Evolutionary conservation across 2,888 invertebrate genomes (phyloP), one percentile per base, ranked within the genome.

Genomic region (Hemistola chrysoprasaria): DNA sequence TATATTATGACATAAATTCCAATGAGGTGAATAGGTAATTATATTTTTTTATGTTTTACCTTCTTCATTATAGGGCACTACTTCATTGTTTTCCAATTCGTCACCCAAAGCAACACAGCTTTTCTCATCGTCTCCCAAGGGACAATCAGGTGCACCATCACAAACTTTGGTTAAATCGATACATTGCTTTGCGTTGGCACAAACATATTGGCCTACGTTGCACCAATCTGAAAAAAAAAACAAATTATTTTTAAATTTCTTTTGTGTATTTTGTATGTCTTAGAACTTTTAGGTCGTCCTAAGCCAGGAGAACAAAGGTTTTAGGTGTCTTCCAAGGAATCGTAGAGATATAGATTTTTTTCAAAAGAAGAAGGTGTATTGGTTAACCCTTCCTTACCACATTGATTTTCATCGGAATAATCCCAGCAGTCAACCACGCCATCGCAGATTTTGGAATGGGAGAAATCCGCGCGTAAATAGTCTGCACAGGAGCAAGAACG

Each of bases 381-480:
- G n/a, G n/a, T n/a, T n/a, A n/a, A n/a, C n/a, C n/a, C n/a, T n/a
- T n/a, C n/a, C n/a, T 78, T 88, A 94, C 94, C 94, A 70, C 95
- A 95, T 53, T 92, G 90, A 59, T 92, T 92, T 77, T 95, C 95
- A 70, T 95, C 95, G 0, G 94, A 92, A 65, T 92, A 94, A 69
- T 95, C 95, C 92, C 93, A 93, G 62, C 95, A 95, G 63, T 95
- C 95, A 1, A 94, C 91, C 11, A 93, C 89, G 1, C 95, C 95
- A 60, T 95, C 95, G 65, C 95, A 95, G 32, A 95, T 92, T 74
- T 95, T 95, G 7, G 93, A 90, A 46, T 92, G 85, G 0, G 94
- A 86, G 50, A 92, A 91, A 61, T 94, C 94, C 1, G 93, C 92
- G 39, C 90, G 90, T 25, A 95, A 72, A 59, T 93, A 94, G 72